Base-by-base conservation (phyloP, 1,140 invertebrate species). In the Galleria mellonella region DNA sequence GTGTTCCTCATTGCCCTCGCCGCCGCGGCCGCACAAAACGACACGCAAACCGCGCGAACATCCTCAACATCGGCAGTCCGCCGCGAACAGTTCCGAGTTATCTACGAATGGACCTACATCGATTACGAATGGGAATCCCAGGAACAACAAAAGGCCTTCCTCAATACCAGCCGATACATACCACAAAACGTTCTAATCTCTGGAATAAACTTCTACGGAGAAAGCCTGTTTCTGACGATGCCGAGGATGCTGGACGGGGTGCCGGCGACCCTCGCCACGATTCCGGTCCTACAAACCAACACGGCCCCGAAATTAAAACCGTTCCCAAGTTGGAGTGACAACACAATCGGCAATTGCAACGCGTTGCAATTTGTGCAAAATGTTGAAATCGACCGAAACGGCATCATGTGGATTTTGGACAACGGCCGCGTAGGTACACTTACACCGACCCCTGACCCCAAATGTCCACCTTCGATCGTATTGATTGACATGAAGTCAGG, bases 371-470 rank as follows among this genome's bases (percentile, higher is more conserved):
- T 90, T 47, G 91, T 93, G 3, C 91, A 92, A 63, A 90, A 89
- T 52, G 87, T 93, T 59, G 92, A 93, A 67, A 90, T 93, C 12
- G 92, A 93, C 55, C 87, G 87, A 0, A 77, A 86, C 13, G 92
- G 91, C 2, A 74, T 91, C 0, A 90, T 94, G 89, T 94, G 92
- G 92, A 88, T 92, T 0, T 58, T 93, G 31, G 92, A 94, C 56
- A 89, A 89, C 9, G 91, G 91, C 0, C 79, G 89, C 5, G 82
- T 89, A 0, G 84, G 78, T 0, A 88, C 88, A 8, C 54, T 89
- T 33, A 87, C 88, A 0, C 62, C 75, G 0, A 85, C 83, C 27
- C 69, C 74, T 9, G 67, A 63, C 13, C 32, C 65, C 0, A 79
- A 78, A 44, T 94, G 92, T 59, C 89, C 89, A 1, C 89, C 92